phyloP scores from a whole-genome alignment of 2,113 vertebrate species.

The Anser brachyrhynchus region DNA sequence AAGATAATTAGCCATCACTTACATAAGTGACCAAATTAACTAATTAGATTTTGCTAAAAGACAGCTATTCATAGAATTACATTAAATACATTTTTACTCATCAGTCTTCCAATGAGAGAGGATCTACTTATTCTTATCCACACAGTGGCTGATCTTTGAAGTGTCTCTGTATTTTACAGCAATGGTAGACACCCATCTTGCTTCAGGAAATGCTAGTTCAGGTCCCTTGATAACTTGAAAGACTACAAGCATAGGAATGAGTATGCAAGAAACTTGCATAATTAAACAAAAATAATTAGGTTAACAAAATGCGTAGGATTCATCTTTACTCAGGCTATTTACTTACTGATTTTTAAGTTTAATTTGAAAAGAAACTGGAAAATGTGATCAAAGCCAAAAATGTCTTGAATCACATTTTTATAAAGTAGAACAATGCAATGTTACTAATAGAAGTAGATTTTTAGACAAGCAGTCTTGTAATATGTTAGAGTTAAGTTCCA shows the following conservation, averaged over 20 bases:
- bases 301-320: slow-evolving; percentile 1
- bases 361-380: background rate
- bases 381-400: background rate
- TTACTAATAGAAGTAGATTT: slow-evolving; percentile 3
- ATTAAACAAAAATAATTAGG: slow-evolving; percentile 48
- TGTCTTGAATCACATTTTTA: background rate
- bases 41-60: background rate
- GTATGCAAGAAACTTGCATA: slow-evolving; percentile 28
- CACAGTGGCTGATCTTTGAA: background rate
- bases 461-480: slow-evolving; percentile 11
- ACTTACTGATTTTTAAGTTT: background rate
- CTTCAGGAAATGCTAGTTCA: slow-evolving; percentile 21
- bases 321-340: background rate
- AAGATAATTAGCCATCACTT: background rate
- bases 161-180: background rate
- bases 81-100: slow-evolving; percentile 3
- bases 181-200: background rate
- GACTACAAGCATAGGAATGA: background rate
- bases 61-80: background rate
- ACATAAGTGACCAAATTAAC: background rate
- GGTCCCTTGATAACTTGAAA: slow-evolving; percentile 8
- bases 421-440: background rate
- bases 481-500: slow-evolving; percentile 1
- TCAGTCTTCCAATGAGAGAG: background rate
- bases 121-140: background rate